Evolutionary conservation across 2,113 vertebrate species (phyloP).

Genomic region (Carassius carassius): DNA sequence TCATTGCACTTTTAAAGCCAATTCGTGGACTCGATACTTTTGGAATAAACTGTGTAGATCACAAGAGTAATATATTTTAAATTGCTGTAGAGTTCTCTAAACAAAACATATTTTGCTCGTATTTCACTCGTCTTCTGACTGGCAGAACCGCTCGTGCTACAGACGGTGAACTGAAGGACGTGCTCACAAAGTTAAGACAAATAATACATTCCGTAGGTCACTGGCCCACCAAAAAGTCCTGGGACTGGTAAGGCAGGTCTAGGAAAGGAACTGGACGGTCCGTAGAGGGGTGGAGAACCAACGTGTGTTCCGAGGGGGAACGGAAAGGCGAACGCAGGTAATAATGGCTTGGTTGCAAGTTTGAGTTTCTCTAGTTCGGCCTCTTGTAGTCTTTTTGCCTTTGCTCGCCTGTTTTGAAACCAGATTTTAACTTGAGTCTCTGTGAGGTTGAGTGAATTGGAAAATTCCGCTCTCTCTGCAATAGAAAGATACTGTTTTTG

Average conservation of each 20-base stretch:
- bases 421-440: constrained; percentile 78
- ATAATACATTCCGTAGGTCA: constrained; percentile 74
- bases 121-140: constrained; percentile 37
- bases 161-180: constrained; percentile 18
- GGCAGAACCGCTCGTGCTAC: not conserved
- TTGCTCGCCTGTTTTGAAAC: constrained; percentile 77
- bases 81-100: not conserved
- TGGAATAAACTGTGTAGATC: constrained; percentile 4
- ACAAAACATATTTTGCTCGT: constrained; percentile 11
- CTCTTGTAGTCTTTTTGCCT: constrained; percentile 74
- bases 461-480: constrained; percentile 69
- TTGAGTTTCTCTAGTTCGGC: constrained; percentile 74
- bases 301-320: constrained; percentile 64
- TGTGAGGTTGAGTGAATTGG: constrained; percentile 69
- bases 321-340: constrained; percentile 70
- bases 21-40: constrained; percentile 1
- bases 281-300: constrained; percentile 59
- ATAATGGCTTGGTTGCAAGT: constrained; percentile 70
- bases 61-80: not conserved
- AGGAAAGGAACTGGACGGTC: constrained; percentile 61
- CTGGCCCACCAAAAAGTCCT: constrained; percentile 67
- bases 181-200: constrained; percentile 67
- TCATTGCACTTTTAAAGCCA: constrained; percentile 24
- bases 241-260: constrained; percentile 63
- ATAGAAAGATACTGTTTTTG: constrained; percentile 74